Base-by-base conservation (phyloP, 92 coral and sea anemone species). In the Porites cylindrica region DNA sequence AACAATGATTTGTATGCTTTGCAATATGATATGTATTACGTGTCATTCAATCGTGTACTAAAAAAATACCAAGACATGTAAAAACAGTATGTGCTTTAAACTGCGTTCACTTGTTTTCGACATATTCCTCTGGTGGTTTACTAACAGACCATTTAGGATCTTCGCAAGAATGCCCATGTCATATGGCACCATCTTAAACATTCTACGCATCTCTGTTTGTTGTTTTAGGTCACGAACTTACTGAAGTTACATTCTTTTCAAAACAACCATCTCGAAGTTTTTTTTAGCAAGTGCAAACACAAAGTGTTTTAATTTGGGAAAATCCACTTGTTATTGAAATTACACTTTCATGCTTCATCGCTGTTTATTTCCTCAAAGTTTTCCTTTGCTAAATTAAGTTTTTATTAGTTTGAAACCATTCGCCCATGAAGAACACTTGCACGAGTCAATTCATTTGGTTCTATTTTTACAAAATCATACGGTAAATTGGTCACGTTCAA, bases 361-460 rank as follows among this genome's bases (percentile, higher is more conserved):
- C 84, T 65, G 85, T 59, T 78, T 77, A 61, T 85, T 64, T 67
- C 72, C 58, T 65, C 75, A 69, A 13, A 4, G 72, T 52, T 53
- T 64, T 51, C 53, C 52, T 29, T 70, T 84, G 82, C 68, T 74
- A 68, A 51, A 83, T 10, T 3, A 47, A 61, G 65, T 19, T 73
- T 23, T 9, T 7, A 19, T 38, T 83, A 74, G 81, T 73, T 83
- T 18, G 1, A 4, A 63, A 51, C 72, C 72, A 83, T 83, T 62
- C 61, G 2, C 61, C 16, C 16, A 17, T 10, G 61, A 10, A 56
- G 61, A 7, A 10, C 61, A 10, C 8, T 56, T 11, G 61, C 61
- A 56, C 16, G 61, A 14, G 11, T 56, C 61, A 10, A 56, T 56
- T 56, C 1, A 14, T 56, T 56, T 56, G 11, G 11, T 9, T 10